Base-by-base conservation (phyloP, 2,797 vertebrate genomes). In the Eospalax fontanierii region DNA sequence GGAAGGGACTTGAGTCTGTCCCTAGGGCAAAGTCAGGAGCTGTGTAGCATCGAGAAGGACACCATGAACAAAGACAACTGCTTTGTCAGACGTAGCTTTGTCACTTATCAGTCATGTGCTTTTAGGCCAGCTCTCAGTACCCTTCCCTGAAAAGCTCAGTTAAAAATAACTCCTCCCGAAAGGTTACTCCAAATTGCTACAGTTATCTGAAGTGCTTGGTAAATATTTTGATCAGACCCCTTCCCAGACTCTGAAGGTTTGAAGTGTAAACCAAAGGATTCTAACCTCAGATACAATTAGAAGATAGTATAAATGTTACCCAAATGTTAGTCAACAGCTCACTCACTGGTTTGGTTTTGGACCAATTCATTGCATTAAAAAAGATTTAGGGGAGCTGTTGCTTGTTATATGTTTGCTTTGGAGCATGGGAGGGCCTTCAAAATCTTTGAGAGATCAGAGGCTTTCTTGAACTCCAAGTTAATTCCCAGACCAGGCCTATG, bases 101-200 rank as follows among this genome's bases (percentile, higher is more conserved):
- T 40, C 18, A 14, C 28, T 46, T 63, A 40, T 24, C 28, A 61
- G 24, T n/a, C 70, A 22, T 4, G 16, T 40, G 19, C n/a, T 16
- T 21, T 38, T 46, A 35, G 46, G 14, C 30, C 83, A 73, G 68
- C 30, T 54, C 54, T 80, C 18, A 38, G 68, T 2, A 15, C 43
- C 61, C 54, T 68, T 89, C 89, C 76, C 22, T 70, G n/a, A 66
- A 87, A 96, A 93, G 35, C 24, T 9, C 80, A 83, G 79, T 93
- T 46, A 26, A 61, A 1, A 43, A 54, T 28, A 61, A 0, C 65
- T 10, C 54, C 19, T 71, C 33, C 75, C 87, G 73, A 30, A 65
- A 22, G 19, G 19, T 66, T 63, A 80, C 22, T 30, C 78, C 54
- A 46, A n/a, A n/a, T 46, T 26, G 28, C 61, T 38, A 75, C 35